A percentile compares a stretch with the other conserved stretches of the same genome.
phyloP scores from a whole-genome alignment of 2,797 vertebrate species.

The Coracias cyanogaster region DNA sequence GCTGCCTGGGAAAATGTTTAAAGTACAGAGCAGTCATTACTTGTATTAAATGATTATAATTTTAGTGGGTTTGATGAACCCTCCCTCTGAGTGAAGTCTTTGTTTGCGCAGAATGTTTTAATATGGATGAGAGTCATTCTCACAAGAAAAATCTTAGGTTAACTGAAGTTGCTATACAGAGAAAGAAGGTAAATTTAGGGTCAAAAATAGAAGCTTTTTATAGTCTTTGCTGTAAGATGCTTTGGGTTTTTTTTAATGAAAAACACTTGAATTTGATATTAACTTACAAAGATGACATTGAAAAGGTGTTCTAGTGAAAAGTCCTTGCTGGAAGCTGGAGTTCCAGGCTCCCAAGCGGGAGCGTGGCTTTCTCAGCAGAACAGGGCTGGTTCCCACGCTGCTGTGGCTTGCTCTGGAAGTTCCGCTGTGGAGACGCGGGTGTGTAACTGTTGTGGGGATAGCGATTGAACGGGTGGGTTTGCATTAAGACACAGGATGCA shows the following conservation, averaged over 20 bases:
- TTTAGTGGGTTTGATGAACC: conserved; percentile 47
- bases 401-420: neutral
- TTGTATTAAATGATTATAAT: conserved; percentile 66
- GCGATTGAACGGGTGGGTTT: neutral
- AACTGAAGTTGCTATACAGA: neutral
- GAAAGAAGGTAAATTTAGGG: neutral
- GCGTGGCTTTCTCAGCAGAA: neutral
- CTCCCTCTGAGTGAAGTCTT: conserved; percentile 46
- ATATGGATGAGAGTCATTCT: conserved; percentile 60
- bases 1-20: conserved; percentile 63
- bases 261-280: neutral
- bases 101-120: conserved; percentile 48
- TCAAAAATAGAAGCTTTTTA: neutral
- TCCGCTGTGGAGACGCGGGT: neutral
- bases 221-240: neutral
- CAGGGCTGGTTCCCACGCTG: neutral
- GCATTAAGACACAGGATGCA: neutral
- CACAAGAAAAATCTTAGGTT: neutral
- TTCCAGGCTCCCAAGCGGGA: neutral
- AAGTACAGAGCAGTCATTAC: conserved; percentile 65
- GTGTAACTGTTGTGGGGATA: neutral
- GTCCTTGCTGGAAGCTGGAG: neutral
- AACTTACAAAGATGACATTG: neutral
- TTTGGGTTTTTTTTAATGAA: neutral
- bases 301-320: neutral